Conservation (phyloP, 2,797 vertebrate genomes). For the Chaunax sp. region DNA sequence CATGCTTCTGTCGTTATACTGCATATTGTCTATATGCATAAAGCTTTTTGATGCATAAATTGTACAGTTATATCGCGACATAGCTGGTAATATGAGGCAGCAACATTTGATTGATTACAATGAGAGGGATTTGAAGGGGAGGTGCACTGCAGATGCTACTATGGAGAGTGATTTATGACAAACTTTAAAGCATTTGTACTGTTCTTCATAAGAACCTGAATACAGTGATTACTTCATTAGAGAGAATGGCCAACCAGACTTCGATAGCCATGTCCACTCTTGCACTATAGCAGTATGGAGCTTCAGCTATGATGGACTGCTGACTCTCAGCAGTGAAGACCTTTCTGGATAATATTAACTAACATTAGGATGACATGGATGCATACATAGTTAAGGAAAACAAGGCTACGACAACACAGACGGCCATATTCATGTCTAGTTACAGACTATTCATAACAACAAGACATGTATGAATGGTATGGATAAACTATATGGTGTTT, state of each 20-base stretch:
- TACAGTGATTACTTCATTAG: slow-evolving; percentile 7
- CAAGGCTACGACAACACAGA: slow-evolving; percentile 42
- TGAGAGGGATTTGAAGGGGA: slow-evolving; percentile 26
- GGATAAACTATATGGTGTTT: slow-evolving; percentile 42
- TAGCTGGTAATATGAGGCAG: slow-evolving; percentile 49
- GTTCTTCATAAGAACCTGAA: slow-evolving; percentile 11
- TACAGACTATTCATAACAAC: slow-evolving; percentile 41
- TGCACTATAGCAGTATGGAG: slow-evolving; percentile 6
- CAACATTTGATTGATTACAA: slow-evolving; percentile 35
- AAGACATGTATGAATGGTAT: slow-evolving; percentile 44
- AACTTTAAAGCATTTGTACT: slow-evolving; percentile 23
- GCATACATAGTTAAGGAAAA: slow-evolving; percentile 40
- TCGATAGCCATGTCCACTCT: not conserved
- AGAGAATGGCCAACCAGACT: too few species aligned
- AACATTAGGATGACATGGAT: slow-evolving; percentile 36
- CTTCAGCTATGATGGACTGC: not conserved
- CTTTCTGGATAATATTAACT: slow-evolving; percentile 7
- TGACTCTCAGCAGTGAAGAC: slow-evolving; percentile 14
- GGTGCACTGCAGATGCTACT: slow-evolving; percentile 31
- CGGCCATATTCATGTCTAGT: slow-evolving; percentile 33
- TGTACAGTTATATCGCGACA: slow-evolving; percentile 47
- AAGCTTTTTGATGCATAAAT: slow-evolving; percentile 68
- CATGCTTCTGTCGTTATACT: slow-evolving; percentile 53
- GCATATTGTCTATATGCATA: slow-evolving; percentile 71
- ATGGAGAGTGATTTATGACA: slow-evolving; percentile 18